Evolutionary conservation across 2,113 vertebrate genomes (phyloP), one percentile per base, ranked within the genome.

Genomic region (Climacteris rufus): DNA sequence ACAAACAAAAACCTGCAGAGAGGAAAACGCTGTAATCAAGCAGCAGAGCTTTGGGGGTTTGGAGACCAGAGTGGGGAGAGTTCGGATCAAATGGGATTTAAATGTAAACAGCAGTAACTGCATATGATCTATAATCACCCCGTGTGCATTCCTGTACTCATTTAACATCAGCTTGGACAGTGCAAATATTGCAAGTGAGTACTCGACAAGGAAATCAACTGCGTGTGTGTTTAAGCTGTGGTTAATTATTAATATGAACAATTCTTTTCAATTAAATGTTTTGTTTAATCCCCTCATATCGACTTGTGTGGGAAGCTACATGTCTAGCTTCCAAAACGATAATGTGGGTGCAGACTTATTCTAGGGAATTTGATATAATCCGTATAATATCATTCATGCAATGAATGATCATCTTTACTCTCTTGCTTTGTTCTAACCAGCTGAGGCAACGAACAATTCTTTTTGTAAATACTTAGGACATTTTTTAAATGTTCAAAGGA

Each of bases 371-470:
- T 94, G 2, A 45, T 94, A 33, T 24, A 59, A 54, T 42, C 28
- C 37, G 18, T 66, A n/a, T n/a, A 47, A 49, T 54, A 50, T 33
- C 20, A 61, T 44, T 78, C 9, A 1, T 68, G 42, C 10, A 3
- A 60, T 59, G 76, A 88, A 88, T 83, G 77, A 45, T 9, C 75
- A 12, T 71, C 45, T 96, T 80, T 82, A 75, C 56, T 71, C 56
- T 47, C 68, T 66, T 86, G 42, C 39, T 88, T 85, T 86, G 2
- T 94, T 89, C 56, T 81, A 77, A 65, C 35, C 72, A 71, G 53
- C 16, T 74, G 85, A 78, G 69, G 40, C 49, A 97, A 96, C 60
- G 64, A 94, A 95, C 68, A 77, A 37, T 81, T 92, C 86, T 89
- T 49, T 15, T 5, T 85, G 66, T 83, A 82, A 96, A 72, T 87